Conservation (phyloP, 2,113 vertebrate genomes). For the Cyprinodon brontotheroides region DNA sequence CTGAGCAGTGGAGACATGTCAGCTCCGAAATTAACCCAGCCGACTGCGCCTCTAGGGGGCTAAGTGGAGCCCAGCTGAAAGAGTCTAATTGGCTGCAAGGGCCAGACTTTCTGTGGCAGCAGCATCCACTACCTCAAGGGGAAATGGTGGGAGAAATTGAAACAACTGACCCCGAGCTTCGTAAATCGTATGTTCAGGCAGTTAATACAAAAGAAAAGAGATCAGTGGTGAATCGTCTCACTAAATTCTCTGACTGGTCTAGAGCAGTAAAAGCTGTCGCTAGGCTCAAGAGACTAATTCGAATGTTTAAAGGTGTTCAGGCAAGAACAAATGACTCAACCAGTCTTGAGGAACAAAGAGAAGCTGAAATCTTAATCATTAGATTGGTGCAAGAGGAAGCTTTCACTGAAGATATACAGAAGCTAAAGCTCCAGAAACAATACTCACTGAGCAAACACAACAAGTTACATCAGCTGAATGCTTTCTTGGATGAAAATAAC, state of each 20-base stretch:
- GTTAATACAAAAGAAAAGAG: background rate
- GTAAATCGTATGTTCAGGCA: background rate
- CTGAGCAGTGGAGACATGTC: background rate
- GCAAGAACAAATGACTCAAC: too few relatives aligned
- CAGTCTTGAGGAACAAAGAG: constrained; percentile 1
- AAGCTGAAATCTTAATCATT: constrained; percentile 5
- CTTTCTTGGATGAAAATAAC: background rate
- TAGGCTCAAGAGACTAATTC: background rate
- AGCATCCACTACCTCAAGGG: background rate
- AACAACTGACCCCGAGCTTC: background rate
- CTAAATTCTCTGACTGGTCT: background rate
- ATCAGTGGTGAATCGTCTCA: background rate
- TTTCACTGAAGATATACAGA: background rate
- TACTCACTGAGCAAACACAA: background rate
- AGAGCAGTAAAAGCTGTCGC: background rate
- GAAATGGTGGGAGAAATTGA: too few relatives aligned
- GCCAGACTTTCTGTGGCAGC: background rate
- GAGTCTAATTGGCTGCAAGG: too few relatives aligned
- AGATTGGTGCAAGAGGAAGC: background rate
- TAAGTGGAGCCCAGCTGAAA: too few relatives aligned
- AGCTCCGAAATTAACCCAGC: too few relatives aligned
- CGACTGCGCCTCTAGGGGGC: too few relatives aligned
- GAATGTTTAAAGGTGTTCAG: background rate
- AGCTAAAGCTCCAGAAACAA: background rate
- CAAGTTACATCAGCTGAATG: background rate